Conservation (phyloP, 1,140 invertebrate genomes). For the Microvelia longipes region DNA sequence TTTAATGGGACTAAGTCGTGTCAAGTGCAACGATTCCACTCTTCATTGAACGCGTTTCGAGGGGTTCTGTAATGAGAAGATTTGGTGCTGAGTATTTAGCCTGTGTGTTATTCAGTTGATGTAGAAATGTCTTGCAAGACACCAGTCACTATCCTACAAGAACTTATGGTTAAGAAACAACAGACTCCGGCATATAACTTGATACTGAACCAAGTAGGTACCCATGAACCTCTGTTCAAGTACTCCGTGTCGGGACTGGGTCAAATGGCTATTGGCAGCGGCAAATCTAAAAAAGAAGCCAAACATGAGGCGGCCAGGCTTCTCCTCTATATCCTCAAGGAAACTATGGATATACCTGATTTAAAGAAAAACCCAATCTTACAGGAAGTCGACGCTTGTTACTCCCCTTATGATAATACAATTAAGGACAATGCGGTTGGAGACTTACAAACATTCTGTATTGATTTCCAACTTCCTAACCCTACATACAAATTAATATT, state of each 20-base stretch:
- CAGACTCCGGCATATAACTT: constrained; percentile 48
- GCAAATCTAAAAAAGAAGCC: constrained; percentile 52
- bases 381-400: constrained; percentile 11
- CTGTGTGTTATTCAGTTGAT: no score
- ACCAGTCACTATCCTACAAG: constrained; percentile 54
- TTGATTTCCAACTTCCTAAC: constrained; percentile 41
- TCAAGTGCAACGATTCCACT: no score
- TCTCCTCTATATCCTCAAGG: constrained; percentile 33
- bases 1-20: no score
- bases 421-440: constrained; percentile 22
- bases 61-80: no score
- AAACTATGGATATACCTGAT: constrained; percentile 5
- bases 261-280: constrained; percentile 34
- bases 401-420: constrained; percentile 18
- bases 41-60: no score
- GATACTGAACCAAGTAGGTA: constrained; percentile 48
- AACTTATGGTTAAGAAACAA: constrained; percentile 45
- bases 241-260: constrained; percentile 37
- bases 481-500: constrained; percentile 44
- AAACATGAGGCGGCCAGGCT: constrained; percentile 48
- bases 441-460: constrained; percentile 35
- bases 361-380: background rate
- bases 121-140: constrained; percentile 35
- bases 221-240: constrained; percentile 53
- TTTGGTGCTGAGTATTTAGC: no score